phyloP scores from a whole-genome alignment of 2,797 vertebrate genomes.

The Silurus lanzhouensis region DNA sequence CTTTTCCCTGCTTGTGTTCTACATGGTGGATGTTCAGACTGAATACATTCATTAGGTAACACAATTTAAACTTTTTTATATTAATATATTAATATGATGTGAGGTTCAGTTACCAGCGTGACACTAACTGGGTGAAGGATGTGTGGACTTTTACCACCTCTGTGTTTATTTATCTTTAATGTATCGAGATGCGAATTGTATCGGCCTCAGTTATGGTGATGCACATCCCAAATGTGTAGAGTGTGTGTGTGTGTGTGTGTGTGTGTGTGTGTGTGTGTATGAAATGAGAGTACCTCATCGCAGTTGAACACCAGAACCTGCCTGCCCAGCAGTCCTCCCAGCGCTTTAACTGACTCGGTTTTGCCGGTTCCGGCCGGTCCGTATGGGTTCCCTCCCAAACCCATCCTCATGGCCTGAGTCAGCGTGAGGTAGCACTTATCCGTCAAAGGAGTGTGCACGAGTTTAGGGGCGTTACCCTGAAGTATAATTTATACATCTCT shows the following conservation, averaged over 20 bases:
- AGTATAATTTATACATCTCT: background rate
- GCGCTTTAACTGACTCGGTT: conserved; percentile 95
- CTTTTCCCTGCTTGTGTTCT: no score
- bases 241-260: no score
- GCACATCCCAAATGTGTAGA: no score
- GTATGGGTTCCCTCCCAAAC: conserved; percentile 95
- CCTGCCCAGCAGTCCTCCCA: conserved; percentile 92
- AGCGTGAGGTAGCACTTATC: conserved; percentile 98
- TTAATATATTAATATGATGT: no score
- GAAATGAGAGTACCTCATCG: conserved; percentile 84
- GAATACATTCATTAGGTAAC: no score
- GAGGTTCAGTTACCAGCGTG: no score
- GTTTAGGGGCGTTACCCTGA: conserved; percentile 91
- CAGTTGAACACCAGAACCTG: conserved; percentile 99
- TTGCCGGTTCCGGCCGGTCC: conserved; percentile 98
- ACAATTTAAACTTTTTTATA: no score
- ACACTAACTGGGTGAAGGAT: no score
- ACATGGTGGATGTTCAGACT: no score
- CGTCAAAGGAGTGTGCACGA: conserved; percentile 95
- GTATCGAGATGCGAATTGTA: background rate
- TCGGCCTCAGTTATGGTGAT: no score
- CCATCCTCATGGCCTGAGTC: conserved; percentile 97
- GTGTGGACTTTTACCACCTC: no score
- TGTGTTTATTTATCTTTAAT: background rate
- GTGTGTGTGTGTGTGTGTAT: conserved; percentile 10